Percentiles rank a stretch among this genome's conserved stretches.
Conservation (phyloP, 2,797 vertebrate species). For the Acipenser oxyrinchus region DNA sequence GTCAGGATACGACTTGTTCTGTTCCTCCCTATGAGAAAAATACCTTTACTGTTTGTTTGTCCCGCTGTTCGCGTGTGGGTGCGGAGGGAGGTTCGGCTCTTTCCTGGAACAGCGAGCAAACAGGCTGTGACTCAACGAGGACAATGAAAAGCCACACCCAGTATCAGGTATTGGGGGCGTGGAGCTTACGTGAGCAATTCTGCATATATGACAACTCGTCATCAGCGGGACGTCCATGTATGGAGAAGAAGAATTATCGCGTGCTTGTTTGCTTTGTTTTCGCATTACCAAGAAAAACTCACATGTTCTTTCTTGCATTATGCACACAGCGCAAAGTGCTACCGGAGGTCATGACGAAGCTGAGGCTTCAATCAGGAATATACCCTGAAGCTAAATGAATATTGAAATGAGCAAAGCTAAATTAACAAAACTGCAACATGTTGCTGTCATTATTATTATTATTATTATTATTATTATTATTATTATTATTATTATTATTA, state of each 20-base stretch:
- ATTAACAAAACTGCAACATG: no score
- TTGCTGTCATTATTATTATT: no score
- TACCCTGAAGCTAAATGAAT: no score
- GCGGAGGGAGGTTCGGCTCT: neutral
- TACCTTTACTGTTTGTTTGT: neutral
- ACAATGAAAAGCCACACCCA: conserved; percentile 11
- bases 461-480: no score
- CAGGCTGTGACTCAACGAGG: conserved; percentile 11
- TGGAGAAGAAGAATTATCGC: no score
- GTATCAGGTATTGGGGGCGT: conserved; percentile 12
- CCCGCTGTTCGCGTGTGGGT: conserved; percentile 1
- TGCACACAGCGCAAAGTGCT: no score
- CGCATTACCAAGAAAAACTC: neutral
- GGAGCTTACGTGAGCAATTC: neutral
- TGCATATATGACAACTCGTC: neutral
- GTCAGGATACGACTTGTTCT: conserved; percentile 20
- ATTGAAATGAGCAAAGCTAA: no score
- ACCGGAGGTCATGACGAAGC: no score
- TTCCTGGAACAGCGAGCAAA: conserved; percentile 30
- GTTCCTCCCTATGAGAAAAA: neutral
- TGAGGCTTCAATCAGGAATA: no score
- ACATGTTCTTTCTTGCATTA: neutral
- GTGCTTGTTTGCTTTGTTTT: neutral
- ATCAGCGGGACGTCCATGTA: neutral
- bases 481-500: no score